Percentiles rank a stretch among this genome's conserved stretches.
These are phyloP conservation scores for Drepana falcataria DNA, from an alignment of 2,888 invertebrate genomes.

Conservation along the genomic window DNA sequence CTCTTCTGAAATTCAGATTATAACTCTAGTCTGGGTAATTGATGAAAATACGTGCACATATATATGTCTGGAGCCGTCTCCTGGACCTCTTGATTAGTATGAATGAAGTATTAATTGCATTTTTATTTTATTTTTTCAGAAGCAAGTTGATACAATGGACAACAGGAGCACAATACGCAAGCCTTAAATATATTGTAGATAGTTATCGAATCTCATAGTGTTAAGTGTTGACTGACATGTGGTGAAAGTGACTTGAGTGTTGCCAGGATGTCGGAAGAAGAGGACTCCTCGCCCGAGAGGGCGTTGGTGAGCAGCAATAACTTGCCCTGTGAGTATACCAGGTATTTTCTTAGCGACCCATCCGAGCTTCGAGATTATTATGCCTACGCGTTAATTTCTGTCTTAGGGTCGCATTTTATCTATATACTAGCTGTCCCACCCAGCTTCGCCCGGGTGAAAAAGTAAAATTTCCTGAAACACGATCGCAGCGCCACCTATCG, in stretches of 20 bases:
- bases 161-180: not conserved
- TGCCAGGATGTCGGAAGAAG: constrained; percentile 69
- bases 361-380: not conserved
- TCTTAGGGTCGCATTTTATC: too few relatives aligned
- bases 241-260: constrained; percentile 20
- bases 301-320: constrained; percentile 62
- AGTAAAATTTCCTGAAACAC: too few relatives aligned
- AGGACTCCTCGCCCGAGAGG: constrained; percentile 67
- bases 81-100: too few relatives aligned
- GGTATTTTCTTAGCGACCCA: not conserved
- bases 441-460: too few relatives aligned
- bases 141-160: not conserved
- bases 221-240: constrained; percentile 26
- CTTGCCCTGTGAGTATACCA: constrained; percentile 57
- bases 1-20: too few relatives aligned
- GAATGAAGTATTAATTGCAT: too few relatives aligned
- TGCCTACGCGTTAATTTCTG: constrained; percentile 7
- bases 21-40: too few relatives aligned
- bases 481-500: too few relatives aligned
- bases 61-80: too few relatives aligned
- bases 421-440: too few relatives aligned
- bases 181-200: not conserved
- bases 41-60: too few relatives aligned
- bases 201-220: constrained; percentile 11
- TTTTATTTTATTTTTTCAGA: not conserved